These are phyloP conservation scores for Megamerina dolium DNA, from an alignment of 2,888 invertebrate genomes.

Conservation along the genomic window DNA sequence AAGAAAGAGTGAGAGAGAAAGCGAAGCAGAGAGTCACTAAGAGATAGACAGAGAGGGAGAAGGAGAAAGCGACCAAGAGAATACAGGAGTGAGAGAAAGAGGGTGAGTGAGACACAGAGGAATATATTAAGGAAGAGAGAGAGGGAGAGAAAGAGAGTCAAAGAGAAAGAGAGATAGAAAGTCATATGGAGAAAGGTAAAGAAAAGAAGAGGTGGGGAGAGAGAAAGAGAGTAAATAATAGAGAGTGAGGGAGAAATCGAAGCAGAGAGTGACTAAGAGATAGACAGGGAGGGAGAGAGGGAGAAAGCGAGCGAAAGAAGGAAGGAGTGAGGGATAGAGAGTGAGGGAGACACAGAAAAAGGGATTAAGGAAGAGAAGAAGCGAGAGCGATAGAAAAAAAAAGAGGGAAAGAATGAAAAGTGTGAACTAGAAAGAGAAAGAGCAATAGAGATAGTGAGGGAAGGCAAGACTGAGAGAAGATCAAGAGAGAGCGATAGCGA, in stretches of 20 bases:
- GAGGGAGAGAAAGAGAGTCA: background rate
- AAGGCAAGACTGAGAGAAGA: no score
- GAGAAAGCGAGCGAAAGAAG: background rate
- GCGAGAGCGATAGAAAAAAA: background rate
- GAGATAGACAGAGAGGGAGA: background rate
- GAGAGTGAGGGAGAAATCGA: background rate
- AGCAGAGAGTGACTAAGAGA: background rate
- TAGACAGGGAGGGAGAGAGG: background rate
- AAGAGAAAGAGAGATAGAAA: background rate
- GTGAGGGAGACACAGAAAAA: background rate
- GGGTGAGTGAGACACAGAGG: background rate
- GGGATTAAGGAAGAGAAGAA: background rate
- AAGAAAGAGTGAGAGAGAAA: background rate
- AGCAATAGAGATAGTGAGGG: background rate
- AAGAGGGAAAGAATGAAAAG: background rate
- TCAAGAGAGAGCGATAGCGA: no score
- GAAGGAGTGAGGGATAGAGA: background rate
- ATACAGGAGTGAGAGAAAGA: background rate
- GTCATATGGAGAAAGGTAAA: background rate
- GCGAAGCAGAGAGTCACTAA: background rate
- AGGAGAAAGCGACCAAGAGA: background rate
- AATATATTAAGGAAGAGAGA: background rate
- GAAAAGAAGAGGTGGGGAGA: background rate
- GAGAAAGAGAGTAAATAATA: background rate
- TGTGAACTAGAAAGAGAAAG: background rate